Percentiles rank a stretch among this genome's conserved stretches.
Conservation (phyloP, 2,113 vertebrate species). For the Spermophilus dauricus region DNA sequence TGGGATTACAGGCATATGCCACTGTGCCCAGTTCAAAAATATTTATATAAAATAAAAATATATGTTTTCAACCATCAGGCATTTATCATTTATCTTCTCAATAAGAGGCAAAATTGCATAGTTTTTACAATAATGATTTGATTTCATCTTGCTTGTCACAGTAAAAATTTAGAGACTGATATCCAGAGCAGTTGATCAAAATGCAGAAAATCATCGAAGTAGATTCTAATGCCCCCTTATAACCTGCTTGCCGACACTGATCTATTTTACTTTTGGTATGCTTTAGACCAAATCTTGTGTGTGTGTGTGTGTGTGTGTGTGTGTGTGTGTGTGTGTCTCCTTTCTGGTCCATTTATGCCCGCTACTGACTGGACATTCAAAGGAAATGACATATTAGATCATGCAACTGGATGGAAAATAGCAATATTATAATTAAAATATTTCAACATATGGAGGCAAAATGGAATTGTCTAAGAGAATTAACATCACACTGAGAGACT, state of each 20-base stretch:
- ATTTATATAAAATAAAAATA: background rate
- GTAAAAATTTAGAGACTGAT: conserved; percentile 7
- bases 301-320: too few relatives aligned
- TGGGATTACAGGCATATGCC: too few relatives aligned
- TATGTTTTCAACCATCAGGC: background rate
- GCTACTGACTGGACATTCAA: conserved; percentile 30
- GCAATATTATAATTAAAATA: conserved; percentile 39
- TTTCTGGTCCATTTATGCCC: background rate
- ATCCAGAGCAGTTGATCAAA: background rate
- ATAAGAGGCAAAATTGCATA: background rate
- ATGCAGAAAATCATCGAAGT: background rate
- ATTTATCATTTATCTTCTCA: background rate
- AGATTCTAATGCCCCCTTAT: background rate
- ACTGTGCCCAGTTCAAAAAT: background rate
- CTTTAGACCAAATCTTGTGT: background rate
- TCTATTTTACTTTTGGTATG: background rate
- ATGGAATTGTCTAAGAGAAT: conserved; percentile 54
- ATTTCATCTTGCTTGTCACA: background rate
- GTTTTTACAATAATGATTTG: background rate
- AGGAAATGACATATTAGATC: conserved; percentile 16
- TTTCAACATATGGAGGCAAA: conserved; percentile 50
- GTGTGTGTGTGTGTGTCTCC: background rate
- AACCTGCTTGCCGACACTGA: background rate
- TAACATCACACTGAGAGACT: conserved; percentile 34
- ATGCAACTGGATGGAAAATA: conserved; percentile 6